Conservation (phyloP, 2,113 vertebrate species). For the Lampris megalopsis region DNA sequence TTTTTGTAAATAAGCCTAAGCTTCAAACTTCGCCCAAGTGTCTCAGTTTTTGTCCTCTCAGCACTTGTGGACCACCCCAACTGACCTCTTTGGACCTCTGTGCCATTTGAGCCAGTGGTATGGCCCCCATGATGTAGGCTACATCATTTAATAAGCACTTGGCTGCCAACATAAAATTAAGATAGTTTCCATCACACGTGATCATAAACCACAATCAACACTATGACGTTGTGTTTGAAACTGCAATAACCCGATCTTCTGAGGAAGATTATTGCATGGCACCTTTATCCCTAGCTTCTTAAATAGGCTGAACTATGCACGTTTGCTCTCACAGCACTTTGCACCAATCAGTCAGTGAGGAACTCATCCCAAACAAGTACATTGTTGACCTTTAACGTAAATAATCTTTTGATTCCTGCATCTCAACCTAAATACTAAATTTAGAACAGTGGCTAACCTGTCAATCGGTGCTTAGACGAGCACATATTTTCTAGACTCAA, state of each 20-base stretch:
- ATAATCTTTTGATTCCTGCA: background rate
- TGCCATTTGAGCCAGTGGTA: background rate
- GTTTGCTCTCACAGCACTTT: background rate
- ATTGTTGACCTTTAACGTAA: background rate
- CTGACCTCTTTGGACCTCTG: background rate
- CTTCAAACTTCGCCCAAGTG: background rate
- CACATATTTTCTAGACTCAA: background rate
- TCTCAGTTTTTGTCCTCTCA: conserved; percentile 29
- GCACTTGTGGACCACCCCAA: conserved; percentile 2
- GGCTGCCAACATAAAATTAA: too few species aligned
- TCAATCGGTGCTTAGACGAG: background rate
- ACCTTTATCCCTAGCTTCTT: too few species aligned
- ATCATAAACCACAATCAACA: too few species aligned
- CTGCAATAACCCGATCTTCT: too few species aligned
- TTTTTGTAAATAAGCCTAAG: too few species aligned
- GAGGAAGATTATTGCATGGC: too few species aligned
- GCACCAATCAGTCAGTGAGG: background rate
- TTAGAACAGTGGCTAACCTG: background rate
- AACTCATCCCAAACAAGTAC: background rate
- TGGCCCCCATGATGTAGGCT: background rate
- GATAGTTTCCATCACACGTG: too few species aligned
- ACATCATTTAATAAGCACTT: too few species aligned
- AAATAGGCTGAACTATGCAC: too few species aligned
- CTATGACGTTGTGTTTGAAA: too few species aligned
- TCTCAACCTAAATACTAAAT: background rate